Evolutionary conservation across 2,888 invertebrate species (phyloP).

Genomic region (Frankliniella fusca): DNA sequence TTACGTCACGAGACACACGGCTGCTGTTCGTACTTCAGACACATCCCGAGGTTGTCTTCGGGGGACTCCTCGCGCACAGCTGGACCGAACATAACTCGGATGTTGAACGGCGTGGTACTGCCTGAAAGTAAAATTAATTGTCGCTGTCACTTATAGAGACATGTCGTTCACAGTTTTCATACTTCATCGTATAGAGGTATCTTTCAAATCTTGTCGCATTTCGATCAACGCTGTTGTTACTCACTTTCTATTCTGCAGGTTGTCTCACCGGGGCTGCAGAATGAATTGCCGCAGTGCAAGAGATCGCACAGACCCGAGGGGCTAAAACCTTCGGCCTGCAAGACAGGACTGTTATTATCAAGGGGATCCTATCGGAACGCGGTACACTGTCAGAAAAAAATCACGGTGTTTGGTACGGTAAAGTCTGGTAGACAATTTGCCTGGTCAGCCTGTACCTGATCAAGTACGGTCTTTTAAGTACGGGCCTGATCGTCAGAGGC

Average conservation of each 20-base stretch:
- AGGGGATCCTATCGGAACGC: neutral
- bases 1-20: conserved; percentile 52
- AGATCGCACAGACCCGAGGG: conserved; percentile 66
- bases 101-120: conserved; percentile 63
- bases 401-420: no score
- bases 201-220: no score
- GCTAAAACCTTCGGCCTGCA: conserved; percentile 56
- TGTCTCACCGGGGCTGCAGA: conserved; percentile 55
- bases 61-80: conserved; percentile 61
- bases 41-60: conserved; percentile 79
- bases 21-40: conserved; percentile 67
- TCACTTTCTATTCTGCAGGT: conserved; percentile 64
- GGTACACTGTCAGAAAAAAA: no score
- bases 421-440: no score
- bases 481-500: no score
- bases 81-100: conserved; percentile 73
- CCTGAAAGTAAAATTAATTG: conserved; percentile 39
- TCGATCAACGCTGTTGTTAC: conserved; percentile 30
- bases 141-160: neutral
- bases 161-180: neutral
- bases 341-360: conserved; percentile 38
- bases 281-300: conserved; percentile 70
- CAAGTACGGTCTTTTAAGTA: no score
- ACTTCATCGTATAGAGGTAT: no score
- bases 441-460: no score